phyloP scores from a whole-genome alignment of 2,888 invertebrate species.

The Shargacucullia verbasci region DNA sequence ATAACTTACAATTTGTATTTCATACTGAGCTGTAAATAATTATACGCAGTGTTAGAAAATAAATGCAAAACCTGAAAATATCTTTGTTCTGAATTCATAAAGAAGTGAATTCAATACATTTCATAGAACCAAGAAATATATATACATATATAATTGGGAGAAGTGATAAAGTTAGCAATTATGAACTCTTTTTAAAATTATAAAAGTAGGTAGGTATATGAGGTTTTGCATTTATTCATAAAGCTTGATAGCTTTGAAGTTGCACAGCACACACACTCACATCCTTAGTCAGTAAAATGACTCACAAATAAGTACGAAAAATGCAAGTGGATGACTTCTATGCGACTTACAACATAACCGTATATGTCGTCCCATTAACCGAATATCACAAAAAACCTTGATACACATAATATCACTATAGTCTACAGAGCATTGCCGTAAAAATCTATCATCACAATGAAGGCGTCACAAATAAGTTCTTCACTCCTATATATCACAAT shows the following conservation, averaged over 20 bases:
- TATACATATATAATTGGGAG: too few relatives aligned
- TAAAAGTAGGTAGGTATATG: too few relatives aligned
- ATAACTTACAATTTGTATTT: conserved; percentile 22
- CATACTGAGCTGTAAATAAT: conserved; percentile 6
- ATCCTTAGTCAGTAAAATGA: neutral
- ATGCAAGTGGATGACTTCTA: conserved; percentile 9
- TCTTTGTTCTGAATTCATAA: neutral
- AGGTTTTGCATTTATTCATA: conserved; percentile 5
- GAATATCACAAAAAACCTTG: conserved; percentile 43
- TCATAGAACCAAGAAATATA: too few relatives aligned
- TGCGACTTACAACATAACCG: conserved; percentile 9
- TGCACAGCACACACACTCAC: too few relatives aligned
- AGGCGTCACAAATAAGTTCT: neutral
- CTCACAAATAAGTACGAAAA: conserved; percentile 13
- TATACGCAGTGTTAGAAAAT: conserved; percentile 10
- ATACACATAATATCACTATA: conserved; percentile 22
- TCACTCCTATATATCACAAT: neutral
- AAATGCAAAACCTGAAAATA: conserved; percentile 2
- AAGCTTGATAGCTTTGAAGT: neutral
- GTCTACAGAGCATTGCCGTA: neutral
- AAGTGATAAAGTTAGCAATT: too few relatives aligned
- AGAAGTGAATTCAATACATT: neutral
- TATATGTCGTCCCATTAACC: conserved; percentile 36
- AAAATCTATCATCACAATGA: conserved; percentile 4
- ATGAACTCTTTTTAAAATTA: too few relatives aligned